Evolutionary conservation across 1,140 invertebrate genomes (phyloP).

Genomic region (Ptiloglossa arizonensis): DNA sequence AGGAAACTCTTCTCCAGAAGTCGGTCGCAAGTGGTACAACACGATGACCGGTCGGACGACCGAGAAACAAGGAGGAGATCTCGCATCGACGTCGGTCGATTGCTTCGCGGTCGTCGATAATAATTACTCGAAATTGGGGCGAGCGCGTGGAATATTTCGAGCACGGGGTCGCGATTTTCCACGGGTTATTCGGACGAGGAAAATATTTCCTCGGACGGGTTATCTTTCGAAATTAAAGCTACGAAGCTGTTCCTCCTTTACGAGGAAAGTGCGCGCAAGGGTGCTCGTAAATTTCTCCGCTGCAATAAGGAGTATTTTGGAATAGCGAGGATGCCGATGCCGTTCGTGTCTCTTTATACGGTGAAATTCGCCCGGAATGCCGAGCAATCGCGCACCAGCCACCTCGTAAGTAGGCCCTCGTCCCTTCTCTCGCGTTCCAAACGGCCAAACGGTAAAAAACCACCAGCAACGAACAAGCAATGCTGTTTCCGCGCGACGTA

Average conservation of each 20-base stretch:
- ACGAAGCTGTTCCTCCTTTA: too few relatives aligned
- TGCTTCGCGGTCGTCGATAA: neutral
- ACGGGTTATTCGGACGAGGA: too few relatives aligned
- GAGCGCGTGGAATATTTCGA: neutral
- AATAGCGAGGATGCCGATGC: conserved; percentile 27
- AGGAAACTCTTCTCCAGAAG: too few relatives aligned
- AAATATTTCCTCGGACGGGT: neutral
- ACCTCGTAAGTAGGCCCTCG: conserved; percentile 30
- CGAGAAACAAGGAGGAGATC: neutral
- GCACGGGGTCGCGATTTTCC: neutral
- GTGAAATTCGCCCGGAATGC: conserved; percentile 34
- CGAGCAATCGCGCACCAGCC: conserved; percentile 31
- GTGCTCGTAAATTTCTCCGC: conserved; percentile 7
- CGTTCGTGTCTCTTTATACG: conserved; percentile 26
- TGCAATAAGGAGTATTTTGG: conserved; percentile 31
- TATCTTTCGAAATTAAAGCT: neutral
- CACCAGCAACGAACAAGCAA: neutral
- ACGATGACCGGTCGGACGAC: neutral
- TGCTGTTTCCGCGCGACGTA: too few relatives aligned
- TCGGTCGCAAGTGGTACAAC: conserved; percentile 13
- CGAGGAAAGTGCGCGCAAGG: too few relatives aligned
- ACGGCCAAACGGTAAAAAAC: neutral
- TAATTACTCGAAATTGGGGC: neutral
- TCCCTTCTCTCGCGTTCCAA: neutral
- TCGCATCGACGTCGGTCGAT: neutral